Evolutionary conservation across 2,113 vertebrate genomes (phyloP).

Genomic region (Paratilapia polleni): DNA sequence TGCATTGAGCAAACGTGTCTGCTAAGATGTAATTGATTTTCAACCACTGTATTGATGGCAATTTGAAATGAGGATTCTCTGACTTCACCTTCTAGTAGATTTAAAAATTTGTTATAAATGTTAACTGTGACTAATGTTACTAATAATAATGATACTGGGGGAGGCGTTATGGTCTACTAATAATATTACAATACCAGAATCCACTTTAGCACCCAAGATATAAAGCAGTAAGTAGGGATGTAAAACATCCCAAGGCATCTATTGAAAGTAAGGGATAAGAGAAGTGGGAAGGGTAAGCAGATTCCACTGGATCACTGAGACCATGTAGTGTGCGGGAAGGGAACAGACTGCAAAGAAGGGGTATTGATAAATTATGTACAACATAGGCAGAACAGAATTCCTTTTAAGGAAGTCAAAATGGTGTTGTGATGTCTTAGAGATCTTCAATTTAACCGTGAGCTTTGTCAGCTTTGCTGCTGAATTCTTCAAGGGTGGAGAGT

Average conservation of each 20-base stretch:
- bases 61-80: neutral
- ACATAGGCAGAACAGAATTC: neutral
- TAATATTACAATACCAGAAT: slow-evolving; percentile 7
- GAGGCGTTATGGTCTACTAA: slow-evolving; percentile 16
- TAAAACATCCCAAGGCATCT: slow-evolving; percentile 20
- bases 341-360: neutral
- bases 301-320: neutral
- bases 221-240: slow-evolving; percentile 11
- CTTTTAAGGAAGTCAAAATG: neutral
- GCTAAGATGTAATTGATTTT: neutral
- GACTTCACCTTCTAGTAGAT: neutral
- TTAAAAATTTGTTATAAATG: neutral
- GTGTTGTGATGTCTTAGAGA: neutral
- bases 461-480: neutral
- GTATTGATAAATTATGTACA: slow-evolving; percentile 7
- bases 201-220: slow-evolving; percentile 7
- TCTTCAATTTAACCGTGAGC: neutral
- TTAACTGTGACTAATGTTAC: too few relatives aligned
- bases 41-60: neutral
- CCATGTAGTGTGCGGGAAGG: neutral
- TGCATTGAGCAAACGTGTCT: neutral
- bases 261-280: neutral
- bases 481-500: neutral
- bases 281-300: neutral
- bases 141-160: neutral